Base-by-base conservation (phyloP, 53 echinoderm and acorn worm genomes). In the Stichopus horrens region DNA sequence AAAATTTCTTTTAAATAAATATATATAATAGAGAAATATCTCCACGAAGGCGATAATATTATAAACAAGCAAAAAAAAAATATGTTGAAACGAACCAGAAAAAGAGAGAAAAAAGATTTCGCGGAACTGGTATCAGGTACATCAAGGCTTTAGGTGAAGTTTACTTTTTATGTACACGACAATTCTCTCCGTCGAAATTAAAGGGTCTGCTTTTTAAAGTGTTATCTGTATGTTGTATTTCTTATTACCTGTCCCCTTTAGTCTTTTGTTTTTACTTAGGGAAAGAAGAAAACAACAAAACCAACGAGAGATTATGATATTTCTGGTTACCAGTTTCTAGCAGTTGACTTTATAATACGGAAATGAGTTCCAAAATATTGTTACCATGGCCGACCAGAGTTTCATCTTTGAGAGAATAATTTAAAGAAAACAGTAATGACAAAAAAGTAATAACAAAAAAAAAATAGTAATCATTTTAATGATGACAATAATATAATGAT, bases 1-100 rank as follows among this genome's bases (percentile, higher is more conserved):
- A 19, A 81, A 81, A 81, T 81, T 81, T 81, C 81, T 81, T 81
- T 81, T 81, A 81, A 81, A 81, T 81, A 81, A 81, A 81, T 81
- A 81, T 81, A 81, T 81, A 81, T 56, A 81, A 57, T 56, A 53
- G 18, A 59, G 11, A 59, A 81, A 81, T 81, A 81, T 81, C 57
- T 81, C 81, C 81, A 81, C 81, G 81, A 81, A 81, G 81, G 81
- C 56, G 58, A 58, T 81, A 81, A 57, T 55, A 81, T 57, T 37
- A 79, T 55, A 54, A 81, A 81, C 81, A 81, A 56, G 58, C 57
- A 56, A 81, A 81, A 81, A 81, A 81, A 81, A 56, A 58, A 57
- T 57, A 56, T 57, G 81, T 81, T 81, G 23, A 37, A 54, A 21
- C 21, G 52, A 57, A 81, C 52, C 81, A 71, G 18, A 2, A 37